Evolutionary conservation across 2,888 invertebrate species (phyloP), one percentile per base, ranked within the genome.

Genomic region (Drosophila kuntzei): DNA sequence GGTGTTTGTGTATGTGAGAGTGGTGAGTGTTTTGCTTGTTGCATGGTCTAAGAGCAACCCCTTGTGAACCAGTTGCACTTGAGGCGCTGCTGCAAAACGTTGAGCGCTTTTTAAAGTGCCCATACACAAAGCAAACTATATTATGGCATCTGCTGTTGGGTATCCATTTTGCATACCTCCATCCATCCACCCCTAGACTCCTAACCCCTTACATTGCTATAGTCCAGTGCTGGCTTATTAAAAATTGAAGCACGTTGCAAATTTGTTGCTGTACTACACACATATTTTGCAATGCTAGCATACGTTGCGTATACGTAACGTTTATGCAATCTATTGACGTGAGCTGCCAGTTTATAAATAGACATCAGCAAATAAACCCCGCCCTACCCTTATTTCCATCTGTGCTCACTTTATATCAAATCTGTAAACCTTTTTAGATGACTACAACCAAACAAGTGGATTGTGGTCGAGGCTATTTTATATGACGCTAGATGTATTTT

Each of bases 41-140:
- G 71, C 51, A 27, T 34, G 50, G 41, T 29, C 25, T 67, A 59
- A 57, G 68, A 67, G 58, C 61, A 86, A 71, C 80, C 72, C 76
- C 83, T 88, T 86, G 41, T 68, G 59, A 86, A 88, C 83, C 78
- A 86, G 87, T 86, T 83, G 83, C 72, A 79, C 81, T 88, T 86
- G 71, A 79, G 80, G 81, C 80, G 63, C 66, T 81, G 67, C 79
- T 80, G 64, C 54, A 60, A 78, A 78, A 61, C 51, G 67, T 46
- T 60, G 50, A 70, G 50, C 54, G 60, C 57, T 58, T 59, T 54
- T 80, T 69, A 79, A 82, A 76, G 83, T 79, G 79, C 80, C 63
- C 65, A 61, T 43, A 61, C 39, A 62, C 54, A 20, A 18, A 18
- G n/a, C 65, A 84, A 81, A 87, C 75, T 85, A 80, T 85, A 63